phyloP scores from a whole-genome alignment of 1,140 invertebrate species.

The Thaumetopoea pityocampa region DNA sequence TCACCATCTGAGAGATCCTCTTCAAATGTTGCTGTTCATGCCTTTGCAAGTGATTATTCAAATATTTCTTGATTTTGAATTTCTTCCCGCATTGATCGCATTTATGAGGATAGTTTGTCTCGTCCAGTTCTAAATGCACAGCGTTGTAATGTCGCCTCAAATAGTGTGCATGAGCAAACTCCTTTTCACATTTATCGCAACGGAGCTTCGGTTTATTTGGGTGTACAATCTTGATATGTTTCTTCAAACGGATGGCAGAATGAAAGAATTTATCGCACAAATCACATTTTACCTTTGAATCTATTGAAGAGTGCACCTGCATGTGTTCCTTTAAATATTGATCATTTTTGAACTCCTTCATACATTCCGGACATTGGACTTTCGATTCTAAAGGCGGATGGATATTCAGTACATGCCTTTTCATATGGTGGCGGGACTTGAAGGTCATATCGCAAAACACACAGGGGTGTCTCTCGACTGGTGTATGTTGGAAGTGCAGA shows the following conservation, averaged over 20 bases:
- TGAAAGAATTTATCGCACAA: conserved; percentile 62
- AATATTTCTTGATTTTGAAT: conserved; percentile 57
- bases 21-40: conserved; percentile 67
- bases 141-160: conserved; percentile 55
- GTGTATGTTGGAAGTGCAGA: conserved; percentile 53
- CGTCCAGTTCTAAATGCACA: conserved; percentile 56
- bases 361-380: conserved; percentile 56
- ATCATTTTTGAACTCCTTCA: conserved; percentile 68
- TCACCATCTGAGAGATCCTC: conserved; percentile 62
- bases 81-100: conserved; percentile 64
- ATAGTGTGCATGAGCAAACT: conserved; percentile 62
- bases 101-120: conserved; percentile 50
- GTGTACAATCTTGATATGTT: conserved; percentile 67
- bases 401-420: conserved; percentile 59
- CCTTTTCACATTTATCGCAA: conserved; percentile 63
- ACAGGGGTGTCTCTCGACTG: conserved; percentile 51
- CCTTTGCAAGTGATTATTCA: conserved; percentile 59
- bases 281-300: conserved; percentile 62
- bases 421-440: conserved; percentile 62
- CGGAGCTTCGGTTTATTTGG: conserved; percentile 57
- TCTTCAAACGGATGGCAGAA: conserved; percentile 58
- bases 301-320: conserved; percentile 57
- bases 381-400: conserved; percentile 67
- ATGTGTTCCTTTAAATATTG: conserved; percentile 66
- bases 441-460: conserved; percentile 65